Conservation (phyloP, 2,888 invertebrate species). For the Drosophila cracens region DNA sequence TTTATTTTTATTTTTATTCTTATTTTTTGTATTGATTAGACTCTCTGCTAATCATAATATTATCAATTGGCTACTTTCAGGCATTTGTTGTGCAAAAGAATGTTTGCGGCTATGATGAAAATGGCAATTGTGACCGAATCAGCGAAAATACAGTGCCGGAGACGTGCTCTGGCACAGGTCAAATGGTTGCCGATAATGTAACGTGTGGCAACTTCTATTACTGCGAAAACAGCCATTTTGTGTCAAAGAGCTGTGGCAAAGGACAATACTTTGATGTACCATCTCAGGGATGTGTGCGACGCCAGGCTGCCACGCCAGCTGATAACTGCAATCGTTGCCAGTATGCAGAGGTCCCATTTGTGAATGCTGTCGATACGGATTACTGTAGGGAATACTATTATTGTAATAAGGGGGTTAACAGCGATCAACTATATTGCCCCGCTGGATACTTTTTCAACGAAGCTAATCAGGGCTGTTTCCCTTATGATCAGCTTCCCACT, state of each 20-base stretch:
- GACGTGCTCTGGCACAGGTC: fast-evolving
- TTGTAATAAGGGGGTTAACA: constrained; percentile 31
- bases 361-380: constrained; percentile 31
- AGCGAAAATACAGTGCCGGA: fast-evolving
- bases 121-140: constrained; percentile 43
- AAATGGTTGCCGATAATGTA: fast-evolving
- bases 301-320: constrained; percentile 30
- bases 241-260: constrained; percentile 6
- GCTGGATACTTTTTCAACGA: constrained; percentile 28
- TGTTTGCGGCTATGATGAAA: neutral
- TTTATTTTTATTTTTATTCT: too few species aligned
- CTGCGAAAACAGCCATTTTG: constrained; percentile 18
- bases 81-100: neutral
- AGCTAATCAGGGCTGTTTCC: constrained; percentile 36
- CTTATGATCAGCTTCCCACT: fast-evolving
- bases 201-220: constrained; percentile 41
- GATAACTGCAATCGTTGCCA: constrained; percentile 60
- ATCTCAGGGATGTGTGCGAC: fast-evolving
- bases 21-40: too few species aligned
- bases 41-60: neutral
- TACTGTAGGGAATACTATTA: constrained; percentile 50
- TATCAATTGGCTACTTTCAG: constrained; percentile 21
- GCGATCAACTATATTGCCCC: fast-evolving
- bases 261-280: constrained; percentile 29
- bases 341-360: constrained; percentile 20